Conservation (phyloP, 2,113 vertebrate genomes). For the Hassar affinis region DNA sequence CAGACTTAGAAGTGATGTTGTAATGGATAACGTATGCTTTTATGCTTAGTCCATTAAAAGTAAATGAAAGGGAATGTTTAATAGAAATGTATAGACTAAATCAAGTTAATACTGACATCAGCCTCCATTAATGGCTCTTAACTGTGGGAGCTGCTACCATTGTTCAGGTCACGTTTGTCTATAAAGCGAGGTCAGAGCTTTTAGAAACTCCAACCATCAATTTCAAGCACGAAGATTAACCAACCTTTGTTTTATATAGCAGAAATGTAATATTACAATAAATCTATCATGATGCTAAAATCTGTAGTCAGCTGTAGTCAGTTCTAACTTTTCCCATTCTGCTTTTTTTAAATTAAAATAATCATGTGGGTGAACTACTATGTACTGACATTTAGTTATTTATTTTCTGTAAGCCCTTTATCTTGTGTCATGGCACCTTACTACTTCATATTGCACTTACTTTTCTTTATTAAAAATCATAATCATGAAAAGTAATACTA, state of each 20-base stretch:
- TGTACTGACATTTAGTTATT: neutral
- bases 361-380: neutral
- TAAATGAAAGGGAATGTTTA: conserved; percentile 2
- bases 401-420: neutral
- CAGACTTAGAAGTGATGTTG: neutral
- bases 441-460: no score
- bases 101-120: neutral
- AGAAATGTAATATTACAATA: neutral
- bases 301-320: neutral
- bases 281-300: neutral
- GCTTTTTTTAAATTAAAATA: neutral
- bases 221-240: neutral
- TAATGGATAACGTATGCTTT: neutral
- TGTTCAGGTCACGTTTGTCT: neutral
- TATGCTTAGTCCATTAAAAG: neutral
- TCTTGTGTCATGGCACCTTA: neutral
- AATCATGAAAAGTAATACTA: neutral
- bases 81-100: neutral
- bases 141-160: neutral
- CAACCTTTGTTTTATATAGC: neutral
- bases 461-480: no score
- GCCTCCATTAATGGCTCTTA: neutral
- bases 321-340: neutral
- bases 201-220: neutral
- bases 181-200: neutral